Percentiles rank a stretch among this genome's conserved stretches.
phyloP scores from a whole-genome alignment of 2,797 vertebrate species.

The Alauda arvensis region DNA sequence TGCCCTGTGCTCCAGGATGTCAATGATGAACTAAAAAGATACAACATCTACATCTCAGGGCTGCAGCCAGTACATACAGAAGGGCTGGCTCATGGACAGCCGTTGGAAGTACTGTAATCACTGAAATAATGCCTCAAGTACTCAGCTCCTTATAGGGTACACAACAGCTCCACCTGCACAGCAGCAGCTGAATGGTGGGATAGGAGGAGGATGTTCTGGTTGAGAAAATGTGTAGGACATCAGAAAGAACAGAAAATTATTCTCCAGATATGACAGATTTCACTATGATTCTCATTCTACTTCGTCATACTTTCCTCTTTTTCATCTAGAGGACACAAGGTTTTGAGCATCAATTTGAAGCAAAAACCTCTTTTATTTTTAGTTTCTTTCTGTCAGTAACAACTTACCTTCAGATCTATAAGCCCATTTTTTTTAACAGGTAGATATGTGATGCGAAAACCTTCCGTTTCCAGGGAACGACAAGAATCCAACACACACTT shows the following conservation, averaged over 20 bases:
- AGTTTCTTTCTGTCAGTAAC: background rate
- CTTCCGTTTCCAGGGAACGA: conserved; percentile 89
- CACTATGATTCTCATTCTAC: background rate
- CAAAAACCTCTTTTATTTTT: background rate
- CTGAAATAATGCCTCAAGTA: no score
- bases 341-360: background rate
- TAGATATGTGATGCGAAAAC: conserved; percentile 89
- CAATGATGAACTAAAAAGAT: accelerated
- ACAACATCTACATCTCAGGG: background rate
- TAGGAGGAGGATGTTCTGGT: background rate
- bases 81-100: background rate
- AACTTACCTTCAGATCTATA: conserved; percentile 85
- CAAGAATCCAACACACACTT: conserved; percentile 98
- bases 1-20: background rate
- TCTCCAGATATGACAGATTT: background rate
- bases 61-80: background rate
- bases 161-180: background rate
- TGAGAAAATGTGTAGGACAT: background rate
- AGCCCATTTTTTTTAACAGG: conserved; percentile 88
- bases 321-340: background rate
- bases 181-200: accelerated
- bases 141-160: background rate
- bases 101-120: accelerated
- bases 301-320: background rate
- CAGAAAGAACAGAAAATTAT: background rate